Evolutionary conservation across 2,888 invertebrate species (phyloP), one percentile per base, ranked within the genome.

Genomic region (Sericinus montela): DNA sequence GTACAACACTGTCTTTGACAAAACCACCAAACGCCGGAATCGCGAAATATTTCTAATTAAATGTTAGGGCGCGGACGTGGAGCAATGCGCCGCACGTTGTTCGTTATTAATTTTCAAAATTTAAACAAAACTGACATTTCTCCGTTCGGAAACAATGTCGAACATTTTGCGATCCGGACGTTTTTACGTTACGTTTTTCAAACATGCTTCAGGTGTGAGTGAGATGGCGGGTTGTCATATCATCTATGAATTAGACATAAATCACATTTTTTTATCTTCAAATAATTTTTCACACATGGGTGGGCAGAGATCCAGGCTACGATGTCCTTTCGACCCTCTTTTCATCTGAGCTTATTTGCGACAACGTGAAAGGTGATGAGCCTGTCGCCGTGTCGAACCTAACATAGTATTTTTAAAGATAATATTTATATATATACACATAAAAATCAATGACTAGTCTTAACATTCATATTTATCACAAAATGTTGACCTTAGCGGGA

Each of bases 41-140:
- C 68, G 64, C 65, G 59, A 82, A 85, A 84, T 82, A 86, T 85
- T 86, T 85, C 80, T 84, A 86, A 88, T 87, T 86, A 85, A 73
- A 72, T 61, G 64, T 55, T 56, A 63, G 45, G 55, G 56, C 51
- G 42, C 46, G 69, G 72, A 62, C 69, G 68, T 56, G 67, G 73
- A 79, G 78, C 76, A 77, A 81, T 75, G 65, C 67, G 65, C 53
- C 58, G 64, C 59, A 65, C 65, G 56, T 56, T 64, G 60, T 55
- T 65, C 72, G 72, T 80, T 86, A 86, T 86, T 87, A 87, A 85
- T 83, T 84, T 86, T 80, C 69, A 70, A 84, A 50, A 83, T 85
- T 85, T 77, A 68, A 81, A 83, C 86, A 82, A 86, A 86, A 81
- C 78, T 80, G 76, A 75, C 80, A 75, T 82, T 77, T 80, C 75